These are phyloP conservation scores for Agrochola litura DNA, from an alignment of 2,888 invertebrate species.

Conservation along the genomic window DNA sequence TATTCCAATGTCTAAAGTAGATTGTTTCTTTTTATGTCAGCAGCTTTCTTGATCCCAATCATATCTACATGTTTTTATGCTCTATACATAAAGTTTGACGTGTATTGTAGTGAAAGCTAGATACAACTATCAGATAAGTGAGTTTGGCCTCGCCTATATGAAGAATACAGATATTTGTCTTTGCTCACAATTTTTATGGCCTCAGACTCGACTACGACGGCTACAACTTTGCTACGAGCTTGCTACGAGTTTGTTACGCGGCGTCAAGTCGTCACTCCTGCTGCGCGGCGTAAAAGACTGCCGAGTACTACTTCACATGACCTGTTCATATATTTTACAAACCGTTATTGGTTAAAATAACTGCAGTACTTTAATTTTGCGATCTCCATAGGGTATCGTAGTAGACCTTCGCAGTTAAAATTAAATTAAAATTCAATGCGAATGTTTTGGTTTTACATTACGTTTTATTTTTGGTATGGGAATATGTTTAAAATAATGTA, in stretches of 20 bases:
- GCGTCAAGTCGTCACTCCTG: slow-evolving; percentile 12
- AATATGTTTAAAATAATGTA: background rate
- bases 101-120: slow-evolving; percentile 42
- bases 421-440: slow-evolving; percentile 27
- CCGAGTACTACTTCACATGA: slow-evolving; percentile 10
- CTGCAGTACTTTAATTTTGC: slow-evolving; percentile 8
- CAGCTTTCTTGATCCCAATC: slow-evolving; percentile 47
- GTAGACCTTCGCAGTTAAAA: slow-evolving; percentile 3
- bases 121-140: slow-evolving; percentile 50
- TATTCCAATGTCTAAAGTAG: slow-evolving; percentile 38
- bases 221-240: slow-evolving; percentile 26
- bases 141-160: slow-evolving; percentile 23
- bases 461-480: slow-evolving; percentile 13
- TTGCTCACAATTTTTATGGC: slow-evolving; percentile 15
- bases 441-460: slow-evolving; percentile 25
- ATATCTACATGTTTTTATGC: slow-evolving; percentile 54
- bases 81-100: slow-evolving; percentile 43
- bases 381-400: slow-evolving; percentile 10
- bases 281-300: slow-evolving; percentile 15
- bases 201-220: slow-evolving; percentile 29
- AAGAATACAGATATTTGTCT: slow-evolving; percentile 34
- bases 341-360: slow-evolving; percentile 32
- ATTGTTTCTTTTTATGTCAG: slow-evolving; percentile 54
- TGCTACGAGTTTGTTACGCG: slow-evolving; percentile 26
- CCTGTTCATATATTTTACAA: slow-evolving; percentile 22